These are phyloP conservation scores for Grapholita molesta DNA, from an alignment of 1,140 invertebrate species.

Conservation along the genomic window DNA sequence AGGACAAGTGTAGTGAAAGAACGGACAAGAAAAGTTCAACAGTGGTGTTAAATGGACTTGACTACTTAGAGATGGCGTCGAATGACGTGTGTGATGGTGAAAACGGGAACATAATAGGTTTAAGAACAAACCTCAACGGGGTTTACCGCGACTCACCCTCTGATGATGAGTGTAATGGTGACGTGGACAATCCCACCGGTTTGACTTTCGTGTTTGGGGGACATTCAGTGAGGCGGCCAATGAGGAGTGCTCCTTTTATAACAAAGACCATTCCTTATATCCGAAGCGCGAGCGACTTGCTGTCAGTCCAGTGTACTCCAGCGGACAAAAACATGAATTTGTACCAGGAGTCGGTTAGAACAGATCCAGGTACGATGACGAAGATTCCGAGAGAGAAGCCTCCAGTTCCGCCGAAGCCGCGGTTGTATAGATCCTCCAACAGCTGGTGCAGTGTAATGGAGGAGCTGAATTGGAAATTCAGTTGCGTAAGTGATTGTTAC, in stretches of 20 bases:
- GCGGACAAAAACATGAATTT: too few relatives aligned
- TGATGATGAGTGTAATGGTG: conserved; percentile 28
- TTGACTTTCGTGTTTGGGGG: neutral
- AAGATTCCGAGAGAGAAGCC: neutral
- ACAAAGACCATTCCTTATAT: neutral
- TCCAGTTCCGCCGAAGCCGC: conserved; percentile 6
- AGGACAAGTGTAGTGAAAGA: neutral
- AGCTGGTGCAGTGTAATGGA: conserved; percentile 57
- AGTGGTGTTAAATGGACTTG: neutral
- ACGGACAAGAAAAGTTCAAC: neutral
- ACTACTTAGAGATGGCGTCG: neutral
- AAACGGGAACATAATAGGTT: neutral
- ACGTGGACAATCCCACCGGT: conserved; percentile 17
- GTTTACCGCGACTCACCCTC: neutral
- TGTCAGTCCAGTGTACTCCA: too few relatives aligned
- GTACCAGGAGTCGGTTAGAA: neutral
- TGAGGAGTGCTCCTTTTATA: neutral
- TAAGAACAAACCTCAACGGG: neutral
- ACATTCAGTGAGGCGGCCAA: neutral
- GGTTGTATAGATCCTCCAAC: conserved; percentile 35
- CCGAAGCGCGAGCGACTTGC: too few relatives aligned
- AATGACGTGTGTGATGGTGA: neutral
- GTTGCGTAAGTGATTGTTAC: conserved; percentile 38
- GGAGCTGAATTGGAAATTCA: conserved; percentile 52
- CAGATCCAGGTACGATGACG: neutral